Conservation (phyloP, 2,113 vertebrate genomes). For the human (Homo sapiens) region GRCh38 chr1:184063001-184063500, state of each 20-base stretch:
- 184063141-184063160: not conserved
- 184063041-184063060: not conserved
- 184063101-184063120: not conserved
- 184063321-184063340: not conserved
- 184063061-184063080: not conserved
- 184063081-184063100: not conserved
- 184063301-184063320: not conserved
- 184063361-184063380: not conserved
- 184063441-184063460: not conserved
- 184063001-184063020: not conserved
- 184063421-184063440: not conserved
- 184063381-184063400: not conserved
- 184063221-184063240: not conserved
- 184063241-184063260: not conserved
- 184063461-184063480: not conserved
- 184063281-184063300: not conserved
- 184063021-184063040: not conserved
- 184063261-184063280: slow-evolving; percentile 13
- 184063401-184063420: not conserved
- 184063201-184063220: not conserved
- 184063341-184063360: not conserved
- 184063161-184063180: not conserved
- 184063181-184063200: not conserved
- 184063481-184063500: not conserved
- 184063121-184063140: not conserved